Evolutionary conservation across 2,797 vertebrate species (phyloP).

Genomic region (Onychomys torridus): DNA sequence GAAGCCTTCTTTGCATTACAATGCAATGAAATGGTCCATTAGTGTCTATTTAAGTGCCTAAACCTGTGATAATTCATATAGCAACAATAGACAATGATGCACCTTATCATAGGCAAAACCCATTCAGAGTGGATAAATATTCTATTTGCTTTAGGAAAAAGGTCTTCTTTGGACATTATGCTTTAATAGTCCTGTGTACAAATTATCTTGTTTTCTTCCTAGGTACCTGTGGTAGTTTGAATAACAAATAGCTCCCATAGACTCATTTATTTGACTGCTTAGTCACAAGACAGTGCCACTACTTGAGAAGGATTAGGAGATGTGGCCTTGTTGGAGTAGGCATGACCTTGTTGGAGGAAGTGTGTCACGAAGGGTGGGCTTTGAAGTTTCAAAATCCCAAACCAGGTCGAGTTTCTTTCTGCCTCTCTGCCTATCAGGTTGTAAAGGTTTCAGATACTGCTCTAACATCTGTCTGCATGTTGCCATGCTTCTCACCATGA

Average conservation of each 20-base stretch:
- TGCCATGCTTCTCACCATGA: neutral
- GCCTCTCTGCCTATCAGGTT: neutral
- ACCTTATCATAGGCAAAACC: neutral
- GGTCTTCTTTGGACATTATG: neutral
- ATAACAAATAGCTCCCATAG: neutral
- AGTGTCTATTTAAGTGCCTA: neutral
- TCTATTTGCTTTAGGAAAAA: neutral
- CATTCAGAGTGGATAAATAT: neutral
- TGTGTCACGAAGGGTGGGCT: neutral
- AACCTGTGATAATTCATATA: neutral
- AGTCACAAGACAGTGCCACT: neutral
- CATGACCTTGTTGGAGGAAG: neutral
- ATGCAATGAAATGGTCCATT: neutral
- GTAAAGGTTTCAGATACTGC: neutral
- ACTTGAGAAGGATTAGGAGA: neutral
- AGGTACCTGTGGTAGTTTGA: neutral
- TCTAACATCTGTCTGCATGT: neutral
- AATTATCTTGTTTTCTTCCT: neutral
- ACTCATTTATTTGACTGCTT: neutral
- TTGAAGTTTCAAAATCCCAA: neutral
- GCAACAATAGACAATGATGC: neutral
- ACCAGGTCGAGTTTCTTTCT: neutral
- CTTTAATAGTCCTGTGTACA: neutral
- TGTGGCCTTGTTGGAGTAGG: neutral
- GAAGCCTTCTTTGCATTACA: neutral